Base-by-base conservation (phyloP, 1,140 invertebrate genomes). In the Hypothenemus hampei region DNA sequence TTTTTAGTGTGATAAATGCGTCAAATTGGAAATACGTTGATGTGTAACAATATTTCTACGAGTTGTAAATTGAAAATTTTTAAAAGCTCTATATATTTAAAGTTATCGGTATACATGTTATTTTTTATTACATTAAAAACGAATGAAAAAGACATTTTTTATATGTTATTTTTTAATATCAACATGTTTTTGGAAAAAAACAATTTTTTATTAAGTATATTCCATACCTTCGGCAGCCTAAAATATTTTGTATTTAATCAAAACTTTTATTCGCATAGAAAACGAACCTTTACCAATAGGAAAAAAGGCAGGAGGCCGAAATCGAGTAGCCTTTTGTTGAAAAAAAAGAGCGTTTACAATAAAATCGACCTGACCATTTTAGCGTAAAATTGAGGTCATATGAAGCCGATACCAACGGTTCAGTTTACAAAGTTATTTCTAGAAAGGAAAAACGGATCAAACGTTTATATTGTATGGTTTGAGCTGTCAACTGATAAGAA, bases 391-490 rank as follows among this genome's bases (percentile, higher is more conserved):
- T 47, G 45, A 35, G 21, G 24, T 31, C 31, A 35, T 35, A 33
- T 22, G 45, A 47, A 33, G 31, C 26, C 45, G 45, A 47, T 47
- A 47, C 24, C 45, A 24, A 47, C 10, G 29, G 45, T 47, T 47
- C 29, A 35, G 45, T 47, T 47, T 35, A 33, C 45, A 47, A 47
- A 35, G 45, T 33, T 47, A 47, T 47, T 47, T 47, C 45, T 45
- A 13, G 23, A 45, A 45, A 45, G 24, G 26, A 31, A 31, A 45
- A 29, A 45, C 43, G 43, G 43, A 29, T 45, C 23, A 26, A 29
- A 45, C 43, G 22, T 45, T 45, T 18, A 29, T 45, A 29, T 45
- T 45, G 23, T 26, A 45, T 29, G 23, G 43, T 29, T 13, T 24
- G 43, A 45, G 26, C 24, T 15, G 43, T 29, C 22, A 29, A 19